Evolutionary conservation across 2,888 invertebrate species (phyloP).

Genomic region (Plebejus melissa): DNA sequence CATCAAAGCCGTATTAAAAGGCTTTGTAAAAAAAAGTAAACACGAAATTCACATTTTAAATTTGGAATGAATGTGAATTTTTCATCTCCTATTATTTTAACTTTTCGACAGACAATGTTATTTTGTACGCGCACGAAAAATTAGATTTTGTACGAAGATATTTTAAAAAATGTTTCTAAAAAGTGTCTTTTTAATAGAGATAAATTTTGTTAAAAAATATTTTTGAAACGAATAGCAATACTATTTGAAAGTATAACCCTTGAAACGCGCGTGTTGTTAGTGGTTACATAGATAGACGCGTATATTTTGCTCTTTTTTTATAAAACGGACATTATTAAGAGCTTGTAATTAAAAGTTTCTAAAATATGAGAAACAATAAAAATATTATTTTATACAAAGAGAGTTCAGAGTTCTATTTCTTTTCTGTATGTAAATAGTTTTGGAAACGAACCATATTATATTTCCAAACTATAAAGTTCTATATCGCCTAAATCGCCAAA

Average conservation of each 20-base stretch:
- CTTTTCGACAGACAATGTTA: neutral
- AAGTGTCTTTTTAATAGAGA: neutral
- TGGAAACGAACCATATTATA: neutral
- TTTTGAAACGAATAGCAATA: too few species aligned
- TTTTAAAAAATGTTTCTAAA: neutral
- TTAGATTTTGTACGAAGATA: neutral
- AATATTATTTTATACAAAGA: too few species aligned
- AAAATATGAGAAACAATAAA: too few species aligned
- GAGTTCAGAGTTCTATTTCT: too few species aligned
- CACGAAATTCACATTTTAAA: neutral
- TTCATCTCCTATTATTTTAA: neutral
- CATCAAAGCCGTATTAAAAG: neutral
- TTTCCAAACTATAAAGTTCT: neutral
- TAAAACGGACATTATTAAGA: too few species aligned
- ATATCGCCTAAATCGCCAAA: neutral
- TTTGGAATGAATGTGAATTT: constrained; percentile 4
- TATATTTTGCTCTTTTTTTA: too few species aligned
- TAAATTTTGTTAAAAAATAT: too few species aligned
- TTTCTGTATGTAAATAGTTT: neutral
- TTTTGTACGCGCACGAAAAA: constrained; percentile 8
- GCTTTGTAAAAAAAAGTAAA: constrained; percentile 7
- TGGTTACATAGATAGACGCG: too few species aligned
- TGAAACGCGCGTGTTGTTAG: too few species aligned
- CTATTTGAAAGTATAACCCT: too few species aligned
- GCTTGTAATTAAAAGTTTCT: too few species aligned